Conservation (phyloP, 2,113 vertebrate species). For the Rhegmatorhina hoffmannsi region DNA sequence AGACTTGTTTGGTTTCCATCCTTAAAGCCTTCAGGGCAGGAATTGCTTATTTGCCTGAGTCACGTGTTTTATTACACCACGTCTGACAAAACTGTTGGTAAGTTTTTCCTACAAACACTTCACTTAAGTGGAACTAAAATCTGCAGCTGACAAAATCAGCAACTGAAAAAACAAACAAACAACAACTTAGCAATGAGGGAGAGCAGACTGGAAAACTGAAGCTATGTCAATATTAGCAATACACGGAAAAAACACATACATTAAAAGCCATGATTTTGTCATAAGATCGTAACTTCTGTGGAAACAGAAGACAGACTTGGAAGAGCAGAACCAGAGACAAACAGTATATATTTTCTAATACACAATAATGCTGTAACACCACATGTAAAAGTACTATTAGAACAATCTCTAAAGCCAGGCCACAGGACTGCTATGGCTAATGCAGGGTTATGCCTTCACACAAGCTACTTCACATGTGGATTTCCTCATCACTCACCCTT, state of each 20-base stretch:
- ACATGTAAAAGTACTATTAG: neutral
- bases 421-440: neutral
- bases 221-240: neutral
- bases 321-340: neutral
- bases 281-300: neutral
- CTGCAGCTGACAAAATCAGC: neutral
- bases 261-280: neutral
- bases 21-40: neutral
- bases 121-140: neutral
- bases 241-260: neutral
- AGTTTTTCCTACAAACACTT: neutral
- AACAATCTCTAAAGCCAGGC: neutral
- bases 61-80: neutral
- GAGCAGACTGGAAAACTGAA: neutral
- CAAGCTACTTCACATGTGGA: neutral
- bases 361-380: neutral
- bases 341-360: neutral
- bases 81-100: neutral
- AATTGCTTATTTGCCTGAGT: neutral
- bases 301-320: neutral
- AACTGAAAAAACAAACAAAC: neutral
- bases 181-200: neutral
- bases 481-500: constrained; percentile 19
- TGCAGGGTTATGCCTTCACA: neutral
- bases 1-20: neutral